These are phyloP conservation scores for Rotaria sp. DNA, from an alignment of 2,888 invertebrate genomes.

Conservation along the genomic window DNA sequence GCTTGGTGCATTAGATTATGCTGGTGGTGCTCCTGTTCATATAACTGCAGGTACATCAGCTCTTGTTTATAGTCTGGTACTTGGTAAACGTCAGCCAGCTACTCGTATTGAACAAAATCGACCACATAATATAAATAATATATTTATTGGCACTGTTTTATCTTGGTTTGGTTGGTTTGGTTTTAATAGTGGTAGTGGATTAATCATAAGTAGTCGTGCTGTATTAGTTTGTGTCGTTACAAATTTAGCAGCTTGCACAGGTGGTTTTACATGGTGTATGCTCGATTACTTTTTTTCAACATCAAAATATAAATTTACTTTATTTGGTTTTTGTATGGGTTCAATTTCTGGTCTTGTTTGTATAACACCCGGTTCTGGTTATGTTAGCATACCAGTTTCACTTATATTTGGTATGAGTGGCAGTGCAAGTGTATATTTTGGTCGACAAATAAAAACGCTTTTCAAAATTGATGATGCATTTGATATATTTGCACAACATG, in stretches of 20 bases:
- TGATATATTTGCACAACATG: conserved; percentile 29
- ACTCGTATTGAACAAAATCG: neutral
- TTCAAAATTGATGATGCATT: conserved; percentile 25
- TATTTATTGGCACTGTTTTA: conserved; percentile 10
- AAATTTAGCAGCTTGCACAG: conserved; percentile 10
- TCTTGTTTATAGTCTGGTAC: neutral
- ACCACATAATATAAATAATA: neutral
- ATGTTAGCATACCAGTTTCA: neutral
- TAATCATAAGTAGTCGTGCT: neutral
- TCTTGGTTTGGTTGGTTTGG: conserved; percentile 36
- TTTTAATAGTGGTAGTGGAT: conserved; percentile 27
- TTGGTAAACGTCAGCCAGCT: neutral
- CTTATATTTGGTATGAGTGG: neutral
- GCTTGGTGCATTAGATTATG: conserved; percentile 16
- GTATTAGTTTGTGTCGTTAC: neutral
- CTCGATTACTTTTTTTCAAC: neutral
- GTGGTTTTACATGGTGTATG: conserved; percentile 28
- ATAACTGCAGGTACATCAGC: neutral
- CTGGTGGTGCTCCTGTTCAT: conserved; percentile 32
- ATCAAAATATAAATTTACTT: neutral
- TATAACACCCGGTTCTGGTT: conserved; percentile 29
- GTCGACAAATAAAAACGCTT: neutral
- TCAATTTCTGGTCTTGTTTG: conserved; percentile 23
- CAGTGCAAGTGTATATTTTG: neutral
- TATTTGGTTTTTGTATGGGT: conserved; percentile 29